Evolutionary conservation across 2,113 vertebrate species (phyloP), one percentile per base, ranked within the genome.

Genomic region (Falcunculus frontatus): DNA sequence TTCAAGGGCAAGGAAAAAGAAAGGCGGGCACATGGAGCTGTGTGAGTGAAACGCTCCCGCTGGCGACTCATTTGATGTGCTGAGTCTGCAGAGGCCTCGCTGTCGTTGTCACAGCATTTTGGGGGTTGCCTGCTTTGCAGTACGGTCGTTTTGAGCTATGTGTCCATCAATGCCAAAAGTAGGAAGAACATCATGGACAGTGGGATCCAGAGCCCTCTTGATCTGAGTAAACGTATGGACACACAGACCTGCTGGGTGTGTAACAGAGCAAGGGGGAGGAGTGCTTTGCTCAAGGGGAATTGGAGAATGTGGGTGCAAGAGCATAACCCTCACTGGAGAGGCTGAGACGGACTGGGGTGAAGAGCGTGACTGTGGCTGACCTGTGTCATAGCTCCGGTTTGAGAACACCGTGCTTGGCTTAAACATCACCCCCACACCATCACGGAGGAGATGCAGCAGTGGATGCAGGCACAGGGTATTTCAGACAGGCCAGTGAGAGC

Each of bases 151-250:
- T 27, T 11, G 46, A 65, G n/a, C 8, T 26, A 17, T 3, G 41
- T 22, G 41, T 55, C 67, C 17, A 64, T 39, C 82, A 73, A 1
- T 7, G 39, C 44, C 62, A 79, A 39, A 50, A 41, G 21, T 7
- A 32, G 64, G 72, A 44, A 57, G 33, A 78, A 32, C 27, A 7
- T 33, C 33, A 35, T 1, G 14, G 42, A 46, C 37, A 81, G 33
- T 10, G 42, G 81, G 13, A 69, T 17, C 32, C 60, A 70, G 76
- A 90, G 41, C 17, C 16, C 42, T 57, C 35, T 76, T 21, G 50
- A 70, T 81, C 13, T 0, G 0, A 17, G 32, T 15, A 64, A 83
- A 64, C 6, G 1, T 2, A 47, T 0, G 1, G 59, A 26, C 42
- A 80, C n/a, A 20, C 2, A 27, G 37, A 63, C 39, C 44, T 2